Evolutionary conservation across 1,140 invertebrate species (phyloP).

Genomic region (Telenomus remus): DNA sequence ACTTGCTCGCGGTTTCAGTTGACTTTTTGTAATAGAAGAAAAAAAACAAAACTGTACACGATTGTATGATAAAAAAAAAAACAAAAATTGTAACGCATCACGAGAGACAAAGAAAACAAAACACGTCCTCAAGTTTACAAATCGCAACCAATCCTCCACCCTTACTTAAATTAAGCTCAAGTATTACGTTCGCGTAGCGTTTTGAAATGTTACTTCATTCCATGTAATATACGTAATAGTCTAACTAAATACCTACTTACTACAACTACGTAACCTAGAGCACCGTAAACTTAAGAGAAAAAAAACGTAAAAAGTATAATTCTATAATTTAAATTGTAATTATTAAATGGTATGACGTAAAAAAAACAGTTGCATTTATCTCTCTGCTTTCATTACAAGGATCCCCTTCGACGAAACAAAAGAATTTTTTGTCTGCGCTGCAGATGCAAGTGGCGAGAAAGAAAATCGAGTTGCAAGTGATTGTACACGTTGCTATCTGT

Average conservation of each 20-base stretch:
- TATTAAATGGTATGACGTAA: constrained; percentile 76
- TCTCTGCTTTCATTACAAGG: constrained; percentile 11
- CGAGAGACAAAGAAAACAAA: constrained; percentile 21
- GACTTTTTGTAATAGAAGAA: too few species aligned
- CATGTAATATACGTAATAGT: constrained; percentile 77
- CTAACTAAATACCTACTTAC: constrained; percentile 74
- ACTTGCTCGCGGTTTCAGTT: too few species aligned
- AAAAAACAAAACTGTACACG: too few species aligned
- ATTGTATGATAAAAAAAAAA: too few species aligned
- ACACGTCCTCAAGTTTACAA: constrained; percentile 52
- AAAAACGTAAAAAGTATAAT: constrained; percentile 73
- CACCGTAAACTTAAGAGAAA: constrained; percentile 75
- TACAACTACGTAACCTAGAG: constrained; percentile 75
- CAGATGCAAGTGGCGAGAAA: background rate
- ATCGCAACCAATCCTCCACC: constrained; percentile 12
- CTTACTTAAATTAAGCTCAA: constrained; percentile 73
- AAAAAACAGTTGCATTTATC: constrained; percentile 27
- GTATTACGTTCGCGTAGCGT: constrained; percentile 75
- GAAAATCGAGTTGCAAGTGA: constrained; percentile 18
- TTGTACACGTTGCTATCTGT: constrained; percentile 9
- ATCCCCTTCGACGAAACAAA: background rate
- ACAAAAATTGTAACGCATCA: background rate
- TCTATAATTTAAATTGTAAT: constrained; percentile 77
- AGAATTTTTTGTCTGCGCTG: background rate
- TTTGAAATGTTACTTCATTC: constrained; percentile 76